Evolutionary conservation across 2,888 invertebrate genomes (phyloP), one percentile per base, ranked within the genome.

Genomic region (Desoria tigrina): DNA sequence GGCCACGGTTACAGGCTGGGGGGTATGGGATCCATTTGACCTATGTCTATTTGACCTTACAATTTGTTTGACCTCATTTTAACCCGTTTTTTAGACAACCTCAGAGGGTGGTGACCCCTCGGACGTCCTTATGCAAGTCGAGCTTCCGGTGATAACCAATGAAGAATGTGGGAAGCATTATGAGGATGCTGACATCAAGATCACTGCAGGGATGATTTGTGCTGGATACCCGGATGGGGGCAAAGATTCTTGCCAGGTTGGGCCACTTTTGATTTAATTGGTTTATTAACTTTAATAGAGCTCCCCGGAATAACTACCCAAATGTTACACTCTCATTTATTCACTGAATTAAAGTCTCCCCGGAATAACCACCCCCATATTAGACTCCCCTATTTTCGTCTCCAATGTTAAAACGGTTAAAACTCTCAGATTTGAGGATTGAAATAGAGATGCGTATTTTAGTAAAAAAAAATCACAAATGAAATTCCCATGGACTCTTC

Each of bases 181-280:
- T 32, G n/a, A n/a, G n/a, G n/a, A n/a, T n/a, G n/a, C n/a, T n/a
- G 66, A 65, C n/a, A 65, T 67, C 26, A 63, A 58, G 14, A 75
- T 73, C 7, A 70, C 69, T 4, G 42, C 63, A 2, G 69, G 74
- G 55, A 75, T 75, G 74, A 66, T 75, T 24, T 74, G 74, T 49
- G 74, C 58, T 16, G 72, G 68, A 0, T 72, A 71, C 45, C 71
- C 72, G 0, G 68, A 73, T 50, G 75, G 73, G 21, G 69, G 69
- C 23, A 66, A 63, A 26, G 73, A 74, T 39, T 66, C 71, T 0
- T 74, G 75, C 42, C 74, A 75, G 54, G 74, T 64, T 0, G 24
- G 37, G 7, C n/a, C n/a, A n/a, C n/a, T n/a, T n/a, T n/a, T n/a
- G n/a, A n/a, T n/a, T n/a, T n/a, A n/a, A n/a, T n/a, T n/a, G n/a